phyloP scores from a whole-genome alignment of 2,888 invertebrate genomes.

The Margaritifera margaritifera region DNA sequence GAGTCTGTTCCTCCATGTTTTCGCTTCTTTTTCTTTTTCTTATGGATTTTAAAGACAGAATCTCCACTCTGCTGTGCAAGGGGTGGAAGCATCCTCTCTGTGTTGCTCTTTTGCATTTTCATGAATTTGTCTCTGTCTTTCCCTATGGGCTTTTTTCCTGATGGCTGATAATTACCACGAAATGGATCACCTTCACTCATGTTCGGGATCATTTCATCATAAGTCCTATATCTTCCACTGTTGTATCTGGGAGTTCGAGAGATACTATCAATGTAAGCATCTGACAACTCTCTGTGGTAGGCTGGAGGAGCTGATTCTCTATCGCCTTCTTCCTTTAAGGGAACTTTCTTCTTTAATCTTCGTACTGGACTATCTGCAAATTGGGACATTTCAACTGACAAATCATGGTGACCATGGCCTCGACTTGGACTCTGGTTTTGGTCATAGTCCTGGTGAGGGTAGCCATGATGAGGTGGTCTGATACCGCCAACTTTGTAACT shows the following conservation, averaged over 20 bases:
- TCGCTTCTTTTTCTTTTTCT: constrained; percentile 34
- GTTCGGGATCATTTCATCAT: constrained; percentile 45
- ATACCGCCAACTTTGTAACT: constrained; percentile 28
- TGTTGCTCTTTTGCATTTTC: constrained; percentile 24
- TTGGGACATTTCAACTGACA: constrained; percentile 24
- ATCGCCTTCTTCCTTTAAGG: constrained; percentile 22
- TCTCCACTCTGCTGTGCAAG: background rate
- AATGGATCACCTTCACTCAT: constrained; percentile 48
- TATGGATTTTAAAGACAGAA: constrained; percentile 9
- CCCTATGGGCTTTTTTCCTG: constrained; percentile 33
- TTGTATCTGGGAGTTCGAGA: constrained; percentile 46
- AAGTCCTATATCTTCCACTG: constrained; percentile 37
- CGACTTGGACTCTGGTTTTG: background rate
- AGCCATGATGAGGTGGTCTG: constrained; percentile 41
- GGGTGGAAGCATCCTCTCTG: constrained; percentile 12
- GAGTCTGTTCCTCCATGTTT: constrained; percentile 24
- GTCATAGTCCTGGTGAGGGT: constrained; percentile 2
- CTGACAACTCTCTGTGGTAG: constrained; percentile 39
- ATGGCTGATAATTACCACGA: constrained; percentile 41
- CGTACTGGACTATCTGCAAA: constrained; percentile 11
- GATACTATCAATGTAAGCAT: constrained; percentile 42
- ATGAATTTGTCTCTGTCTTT: constrained; percentile 6
- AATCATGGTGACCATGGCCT: constrained; percentile 6
- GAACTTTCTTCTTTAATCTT: constrained; percentile 1
- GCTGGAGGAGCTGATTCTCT: constrained; percentile 13